Evolutionary conservation across 2,888 invertebrate genomes (phyloP).

Genomic region (Pheosia tremula): DNA sequence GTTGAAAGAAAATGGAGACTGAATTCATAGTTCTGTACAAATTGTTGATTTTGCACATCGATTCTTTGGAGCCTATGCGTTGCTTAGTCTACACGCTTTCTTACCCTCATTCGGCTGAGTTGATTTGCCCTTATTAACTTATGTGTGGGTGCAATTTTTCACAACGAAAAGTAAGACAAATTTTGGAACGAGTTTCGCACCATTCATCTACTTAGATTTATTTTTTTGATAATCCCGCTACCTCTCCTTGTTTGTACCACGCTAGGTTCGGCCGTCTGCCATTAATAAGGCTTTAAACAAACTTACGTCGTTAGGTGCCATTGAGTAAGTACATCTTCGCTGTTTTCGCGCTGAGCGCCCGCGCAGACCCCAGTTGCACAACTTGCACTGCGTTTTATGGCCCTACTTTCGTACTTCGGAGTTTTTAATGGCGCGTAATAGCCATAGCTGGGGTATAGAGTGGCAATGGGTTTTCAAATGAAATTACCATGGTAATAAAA

Average conservation of each 20-base stretch:
- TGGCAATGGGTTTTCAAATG: too few relatives aligned
- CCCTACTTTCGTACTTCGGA: neutral
- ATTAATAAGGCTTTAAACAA: slow-evolving; percentile 47
- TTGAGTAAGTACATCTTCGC: neutral
- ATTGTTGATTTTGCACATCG: neutral
- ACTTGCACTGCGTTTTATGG: neutral
- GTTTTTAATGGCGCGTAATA: neutral
- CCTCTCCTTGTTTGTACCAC: slow-evolving; percentile 8
- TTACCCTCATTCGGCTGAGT: too few relatives aligned
- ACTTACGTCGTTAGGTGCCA: slow-evolving; percentile 27
- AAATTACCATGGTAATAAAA: too few relatives aligned
- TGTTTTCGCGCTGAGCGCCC: neutral
- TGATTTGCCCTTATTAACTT: too few relatives aligned
- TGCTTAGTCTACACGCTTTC: too few relatives aligned
- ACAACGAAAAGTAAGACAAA: too few relatives aligned
- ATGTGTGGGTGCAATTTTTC: too few relatives aligned
- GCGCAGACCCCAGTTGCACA: neutral
- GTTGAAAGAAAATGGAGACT: neutral
- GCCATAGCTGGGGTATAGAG: too few relatives aligned
- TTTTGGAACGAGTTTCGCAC: too few relatives aligned
- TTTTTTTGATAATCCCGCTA: neutral
- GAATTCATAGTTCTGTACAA: neutral
- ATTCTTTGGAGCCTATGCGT: too few relatives aligned
- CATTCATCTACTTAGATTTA: neutral
- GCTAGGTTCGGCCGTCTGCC: slow-evolving; percentile 24